A percentile compares a stretch with the other conserved stretches of the same genome.
Conservation (phyloP, 2,113 vertebrate species). For the Pseudorhombus dupliciocellatus region DNA sequence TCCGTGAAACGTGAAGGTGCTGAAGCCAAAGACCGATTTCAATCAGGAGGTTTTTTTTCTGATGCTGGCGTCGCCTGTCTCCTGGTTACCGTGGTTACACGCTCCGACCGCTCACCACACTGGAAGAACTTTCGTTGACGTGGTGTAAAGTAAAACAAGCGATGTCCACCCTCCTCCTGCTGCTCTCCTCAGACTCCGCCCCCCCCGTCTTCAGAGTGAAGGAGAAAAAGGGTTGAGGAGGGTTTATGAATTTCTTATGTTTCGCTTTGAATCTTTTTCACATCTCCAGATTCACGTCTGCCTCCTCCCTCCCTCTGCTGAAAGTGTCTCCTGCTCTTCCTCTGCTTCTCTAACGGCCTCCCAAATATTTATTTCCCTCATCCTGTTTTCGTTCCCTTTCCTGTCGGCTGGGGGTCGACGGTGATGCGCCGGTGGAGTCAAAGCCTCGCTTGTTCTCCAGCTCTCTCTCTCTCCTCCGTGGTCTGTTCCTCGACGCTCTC, state of each 20-base stretch:
- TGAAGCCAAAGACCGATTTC: slow-evolving; percentile 53
- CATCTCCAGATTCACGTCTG: not conserved
- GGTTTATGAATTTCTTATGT: too few species aligned
- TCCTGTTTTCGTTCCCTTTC: slow-evolving; percentile 43
- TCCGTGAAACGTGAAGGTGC: slow-evolving; percentile 42
- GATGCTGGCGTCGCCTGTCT: not conserved
- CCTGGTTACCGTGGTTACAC: not conserved
- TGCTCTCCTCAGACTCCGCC: too few species aligned
- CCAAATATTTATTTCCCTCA: slow-evolving; percentile 39
- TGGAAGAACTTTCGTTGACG: too few species aligned
- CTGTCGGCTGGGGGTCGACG: slow-evolving; percentile 30
- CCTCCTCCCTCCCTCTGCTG: slow-evolving; percentile 3
- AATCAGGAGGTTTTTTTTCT: slow-evolving; percentile 13
- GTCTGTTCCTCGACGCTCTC: slow-evolving; percentile 50
- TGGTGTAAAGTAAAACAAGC: too few species aligned
- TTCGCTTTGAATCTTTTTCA: too few species aligned
- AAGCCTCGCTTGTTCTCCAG: slow-evolving; percentile 64
- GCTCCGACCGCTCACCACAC: too few species aligned
- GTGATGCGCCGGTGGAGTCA: slow-evolving; percentile 46
- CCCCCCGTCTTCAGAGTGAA: too few species aligned
- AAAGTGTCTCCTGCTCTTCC: slow-evolving; percentile 3
- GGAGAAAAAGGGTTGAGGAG: too few species aligned
- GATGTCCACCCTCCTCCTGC: too few species aligned
- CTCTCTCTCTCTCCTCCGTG: slow-evolving; percentile 48
- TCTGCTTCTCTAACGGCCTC: slow-evolving; percentile 2